Base-by-base conservation (phyloP, 2,797 vertebrate species). In the Alfaro cultratus region DNA sequence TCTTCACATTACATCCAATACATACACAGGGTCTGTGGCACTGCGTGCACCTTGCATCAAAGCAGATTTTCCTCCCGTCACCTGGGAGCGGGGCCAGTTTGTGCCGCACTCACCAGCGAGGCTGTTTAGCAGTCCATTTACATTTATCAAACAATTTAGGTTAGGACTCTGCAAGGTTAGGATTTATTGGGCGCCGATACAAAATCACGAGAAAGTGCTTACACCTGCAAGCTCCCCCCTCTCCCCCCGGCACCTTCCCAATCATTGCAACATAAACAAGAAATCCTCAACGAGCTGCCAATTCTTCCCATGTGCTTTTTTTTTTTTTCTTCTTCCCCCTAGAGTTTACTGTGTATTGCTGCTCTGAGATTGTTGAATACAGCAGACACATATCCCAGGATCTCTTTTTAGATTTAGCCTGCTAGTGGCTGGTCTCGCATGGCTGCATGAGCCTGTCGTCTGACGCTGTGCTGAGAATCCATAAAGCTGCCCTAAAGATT, bases 321-420 rank as follows among this genome's bases (percentile, higher is more conserved):
- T 49, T 51, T 47, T 21, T 18, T 5, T 49, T 49, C 49, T 53
- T 53, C 21, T 53, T 26, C 49, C 7, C 85, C 81, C 84, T 62
- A 8, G 85, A 86, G 82, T 88, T 90, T 83, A 84, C 81, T 80
- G 78, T 86, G 80, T 89, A 88, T 92, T 91, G 78, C 86, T 86
- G 90, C 90, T 93, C 79, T 77, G 79, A 87, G 88, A 92, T 92
- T 87, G 85, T 91, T 85, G 80, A 84, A 92, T 88, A 85, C 74
- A 81, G 29, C 79, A 83, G 87, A 86, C 86, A 83, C 87, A 91
- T 85, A 91, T 92, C 91, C 87, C 78, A 9, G 76, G 84, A 91
- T 90, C 85, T 91, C 86, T 93, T 88, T 92, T 93, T 91, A 86
- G 92, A 92, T 94, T 93, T 93, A 88, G 89, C 89, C 82, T 91